These are phyloP conservation scores for Samia ricini DNA, from an alignment of 1,140 invertebrate species.

Conservation along the genomic window DNA sequence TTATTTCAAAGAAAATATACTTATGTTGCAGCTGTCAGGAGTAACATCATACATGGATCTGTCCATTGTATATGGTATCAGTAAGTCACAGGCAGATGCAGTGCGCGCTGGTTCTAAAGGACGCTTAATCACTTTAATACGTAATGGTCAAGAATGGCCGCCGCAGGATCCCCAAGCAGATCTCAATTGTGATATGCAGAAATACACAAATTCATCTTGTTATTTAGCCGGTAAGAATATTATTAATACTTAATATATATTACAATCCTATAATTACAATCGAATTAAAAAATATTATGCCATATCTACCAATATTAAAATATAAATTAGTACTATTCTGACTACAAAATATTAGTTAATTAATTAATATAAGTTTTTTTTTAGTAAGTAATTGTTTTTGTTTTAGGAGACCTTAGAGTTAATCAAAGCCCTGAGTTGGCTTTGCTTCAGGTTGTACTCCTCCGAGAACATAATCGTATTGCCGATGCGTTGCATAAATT, in stretches of 20 bases:
- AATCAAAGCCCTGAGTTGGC: slow-evolving; percentile 90
- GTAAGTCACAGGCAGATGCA: not conserved
- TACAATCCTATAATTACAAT: too few relatives aligned
- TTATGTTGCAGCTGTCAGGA: slow-evolving; percentile 14
- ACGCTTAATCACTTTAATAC: slow-evolving; percentile 5
- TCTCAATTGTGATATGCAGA: not conserved
- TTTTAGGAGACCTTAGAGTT: slow-evolving; percentile 28
- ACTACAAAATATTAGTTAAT: too few relatives aligned
- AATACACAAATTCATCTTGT: slow-evolving; percentile 11
- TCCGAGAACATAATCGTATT: slow-evolving; percentile 92
- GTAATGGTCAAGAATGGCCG: slow-evolving; percentile 15
- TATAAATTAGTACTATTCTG: too few relatives aligned
- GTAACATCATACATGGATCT: slow-evolving; percentile 18
- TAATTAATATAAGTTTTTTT: too few relatives aligned
- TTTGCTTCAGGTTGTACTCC: slow-evolving; percentile 86
- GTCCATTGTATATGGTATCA: slow-evolving; percentile 14
- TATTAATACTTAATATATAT: too few relatives aligned
- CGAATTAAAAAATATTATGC: too few relatives aligned
- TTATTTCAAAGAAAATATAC: not conserved
- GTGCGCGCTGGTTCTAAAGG: slow-evolving; percentile 10
- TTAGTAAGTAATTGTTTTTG: not conserved
- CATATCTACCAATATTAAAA: too few relatives aligned
- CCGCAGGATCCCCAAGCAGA: slow-evolving; percentile 11
- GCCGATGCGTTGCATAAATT: slow-evolving; percentile 65
- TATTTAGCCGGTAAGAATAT: slow-evolving; percentile 17